Conservation (phyloP, 2,888 invertebrate genomes). For the Plusia festucae region DNA sequence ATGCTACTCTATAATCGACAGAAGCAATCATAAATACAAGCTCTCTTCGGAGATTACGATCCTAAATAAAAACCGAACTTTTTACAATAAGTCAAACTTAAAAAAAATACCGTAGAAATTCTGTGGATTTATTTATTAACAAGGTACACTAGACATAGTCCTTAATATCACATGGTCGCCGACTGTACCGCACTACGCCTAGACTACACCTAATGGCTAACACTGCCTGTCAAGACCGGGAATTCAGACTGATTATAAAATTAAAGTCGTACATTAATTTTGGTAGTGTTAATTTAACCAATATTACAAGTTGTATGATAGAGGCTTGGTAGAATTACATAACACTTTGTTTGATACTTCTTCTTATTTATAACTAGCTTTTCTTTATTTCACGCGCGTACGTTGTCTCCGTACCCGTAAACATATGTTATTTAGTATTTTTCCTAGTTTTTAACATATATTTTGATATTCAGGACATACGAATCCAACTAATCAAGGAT, state of each 20-base stretch:
- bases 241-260: neutral
- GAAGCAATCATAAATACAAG: conserved; percentile 22
- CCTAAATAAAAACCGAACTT: conserved; percentile 21
- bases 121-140: conserved; percentile 11
- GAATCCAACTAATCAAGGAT: too few relatives aligned
- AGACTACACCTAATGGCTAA: neutral
- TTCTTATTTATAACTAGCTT: too few relatives aligned
- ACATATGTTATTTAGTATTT: too few relatives aligned
- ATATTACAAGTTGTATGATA: neutral
- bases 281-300: neutral
- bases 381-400: too few relatives aligned
- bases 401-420: too few relatives aligned
- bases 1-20: conserved; percentile 18
- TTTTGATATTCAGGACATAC: too few relatives aligned
- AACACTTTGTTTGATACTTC: too few relatives aligned
- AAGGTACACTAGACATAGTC: conserved; percentile 25
- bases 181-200: conserved; percentile 7
- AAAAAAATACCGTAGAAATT: conserved; percentile 27
- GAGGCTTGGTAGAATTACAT: too few relatives aligned
- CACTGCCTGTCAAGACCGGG: neutral
- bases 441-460: too few relatives aligned
- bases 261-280: neutral
- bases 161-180: conserved; percentile 44
- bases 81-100: conserved; percentile 41
- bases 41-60: conserved; percentile 41